Evolutionary conservation across 1,140 invertebrate species (phyloP).

Genomic region (Leptinotarsa texana): DNA sequence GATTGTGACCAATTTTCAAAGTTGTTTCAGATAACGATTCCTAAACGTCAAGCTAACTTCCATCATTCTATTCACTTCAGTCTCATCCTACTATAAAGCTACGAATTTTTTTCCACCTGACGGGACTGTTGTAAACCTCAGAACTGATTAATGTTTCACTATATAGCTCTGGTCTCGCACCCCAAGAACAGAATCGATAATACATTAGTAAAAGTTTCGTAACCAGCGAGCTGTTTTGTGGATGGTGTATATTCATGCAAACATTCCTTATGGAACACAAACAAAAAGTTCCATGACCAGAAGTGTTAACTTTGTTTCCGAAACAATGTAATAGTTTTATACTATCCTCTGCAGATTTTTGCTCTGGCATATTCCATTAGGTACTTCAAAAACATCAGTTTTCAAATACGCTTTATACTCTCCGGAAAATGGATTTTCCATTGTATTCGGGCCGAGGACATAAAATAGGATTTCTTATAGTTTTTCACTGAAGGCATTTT

Average conservation of each 20-base stretch:
- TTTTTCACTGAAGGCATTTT: too few relatives aligned
- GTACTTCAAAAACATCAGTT: background rate
- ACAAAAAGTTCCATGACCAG: background rate
- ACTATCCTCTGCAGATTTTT: background rate
- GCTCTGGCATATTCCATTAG: background rate
- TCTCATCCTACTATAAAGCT: too few relatives aligned
- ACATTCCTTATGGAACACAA: background rate
- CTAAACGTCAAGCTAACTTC: too few relatives aligned
- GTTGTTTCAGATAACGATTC: too few relatives aligned
- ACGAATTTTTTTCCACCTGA: too few relatives aligned
- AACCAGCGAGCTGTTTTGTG: background rate
- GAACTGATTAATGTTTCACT: too few relatives aligned
- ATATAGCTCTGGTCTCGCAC: background rate
- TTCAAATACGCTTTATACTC: background rate
- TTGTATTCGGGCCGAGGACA: too few relatives aligned
- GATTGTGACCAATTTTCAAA: too few relatives aligned
- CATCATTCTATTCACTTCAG: too few relatives aligned
- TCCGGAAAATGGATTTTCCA: too few relatives aligned
- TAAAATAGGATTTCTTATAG: too few relatives aligned
- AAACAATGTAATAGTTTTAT: background rate
- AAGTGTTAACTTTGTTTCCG: background rate
- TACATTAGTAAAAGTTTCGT: background rate
- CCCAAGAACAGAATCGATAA: background rate
- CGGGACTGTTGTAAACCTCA: too few relatives aligned
- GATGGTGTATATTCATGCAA: background rate